Conservation (phyloP, 2,888 invertebrate genomes). For the Ptilodon capucinus region DNA sequence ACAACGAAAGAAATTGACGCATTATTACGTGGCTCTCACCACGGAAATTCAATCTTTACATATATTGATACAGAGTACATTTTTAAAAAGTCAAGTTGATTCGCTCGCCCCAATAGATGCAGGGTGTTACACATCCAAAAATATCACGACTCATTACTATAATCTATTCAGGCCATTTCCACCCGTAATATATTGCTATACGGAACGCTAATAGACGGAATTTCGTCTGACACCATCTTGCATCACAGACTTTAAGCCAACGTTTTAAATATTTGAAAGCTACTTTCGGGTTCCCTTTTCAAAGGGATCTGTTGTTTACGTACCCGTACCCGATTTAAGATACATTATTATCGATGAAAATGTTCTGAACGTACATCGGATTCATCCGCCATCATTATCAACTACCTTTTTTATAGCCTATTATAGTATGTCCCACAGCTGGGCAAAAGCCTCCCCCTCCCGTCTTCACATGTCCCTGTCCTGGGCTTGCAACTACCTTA, state of each 20-base stretch:
- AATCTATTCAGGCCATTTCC: conserved; percentile 17
- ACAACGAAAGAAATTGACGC: too few species aligned
- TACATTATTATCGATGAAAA: neutral
- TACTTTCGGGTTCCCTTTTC: neutral
- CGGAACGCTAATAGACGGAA: conserved; percentile 21
- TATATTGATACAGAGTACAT: too few species aligned
- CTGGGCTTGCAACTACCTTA: too few species aligned
- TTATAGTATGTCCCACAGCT: too few species aligned
- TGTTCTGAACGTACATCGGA: neutral
- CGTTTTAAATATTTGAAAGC: conserved; percentile 5
- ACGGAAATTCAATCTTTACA: too few species aligned
- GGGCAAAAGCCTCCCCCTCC: too few species aligned
- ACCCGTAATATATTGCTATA: conserved; percentile 21
- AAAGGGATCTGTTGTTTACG: neutral
- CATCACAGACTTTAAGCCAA: conserved; percentile 4
- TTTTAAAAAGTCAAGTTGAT: too few species aligned
- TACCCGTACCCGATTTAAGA: neutral
- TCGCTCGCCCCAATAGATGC: neutral
- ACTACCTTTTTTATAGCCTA: too few species aligned
- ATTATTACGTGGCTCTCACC: too few species aligned
- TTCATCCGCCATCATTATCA: neutral
- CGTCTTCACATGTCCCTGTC: too few species aligned
- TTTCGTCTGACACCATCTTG: conserved; percentile 3
- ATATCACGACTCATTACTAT: conserved; percentile 4
- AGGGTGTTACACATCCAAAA: neutral